Evolutionary conservation across 2,113 vertebrate species (phyloP).

Genomic region (Colossoma macropomum): DNA sequence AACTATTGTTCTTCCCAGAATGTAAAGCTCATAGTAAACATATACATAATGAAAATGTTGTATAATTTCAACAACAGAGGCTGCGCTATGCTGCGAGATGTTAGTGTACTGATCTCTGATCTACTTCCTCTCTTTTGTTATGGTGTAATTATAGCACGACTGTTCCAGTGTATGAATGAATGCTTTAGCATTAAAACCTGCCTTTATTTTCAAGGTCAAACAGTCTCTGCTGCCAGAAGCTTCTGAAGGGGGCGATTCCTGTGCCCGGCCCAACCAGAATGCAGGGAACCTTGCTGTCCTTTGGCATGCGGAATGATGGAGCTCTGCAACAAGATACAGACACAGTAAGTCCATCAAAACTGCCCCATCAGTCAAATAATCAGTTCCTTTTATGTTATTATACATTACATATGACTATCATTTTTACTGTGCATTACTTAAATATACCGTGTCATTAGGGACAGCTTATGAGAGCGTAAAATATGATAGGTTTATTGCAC

Average conservation of each 20-base stretch:
- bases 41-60: too few relatives aligned
- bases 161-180: not conserved
- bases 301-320: conserved; percentile 92
- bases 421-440: too few relatives aligned
- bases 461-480: too few relatives aligned
- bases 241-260: conserved; percentile 96
- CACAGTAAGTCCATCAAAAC: not conserved
- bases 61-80: too few relatives aligned
- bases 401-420: not conserved
- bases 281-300: conserved; percentile 89
- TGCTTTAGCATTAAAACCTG: conserved; percentile 47
- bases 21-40: too few relatives aligned
- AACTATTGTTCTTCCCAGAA: too few relatives aligned
- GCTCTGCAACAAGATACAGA: conserved; percentile 75
- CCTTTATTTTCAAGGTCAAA: conserved; percentile 92
- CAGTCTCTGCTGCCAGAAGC: conserved; percentile 96
- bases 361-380: not conserved
- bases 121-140: not conserved
- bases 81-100: too few relatives aligned
- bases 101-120: too few relatives aligned
- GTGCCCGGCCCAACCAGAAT: conserved; percentile 96
- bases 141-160: not conserved
- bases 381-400: not conserved
- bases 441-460: too few relatives aligned
- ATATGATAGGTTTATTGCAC: too few relatives aligned